Percentiles rank a stretch among this genome's conserved stretches.
These are phyloP conservation scores for Acyrthosiphon pisum DNA, from an alignment of 1,140 invertebrate species.

Conservation along the genomic window DNA sequence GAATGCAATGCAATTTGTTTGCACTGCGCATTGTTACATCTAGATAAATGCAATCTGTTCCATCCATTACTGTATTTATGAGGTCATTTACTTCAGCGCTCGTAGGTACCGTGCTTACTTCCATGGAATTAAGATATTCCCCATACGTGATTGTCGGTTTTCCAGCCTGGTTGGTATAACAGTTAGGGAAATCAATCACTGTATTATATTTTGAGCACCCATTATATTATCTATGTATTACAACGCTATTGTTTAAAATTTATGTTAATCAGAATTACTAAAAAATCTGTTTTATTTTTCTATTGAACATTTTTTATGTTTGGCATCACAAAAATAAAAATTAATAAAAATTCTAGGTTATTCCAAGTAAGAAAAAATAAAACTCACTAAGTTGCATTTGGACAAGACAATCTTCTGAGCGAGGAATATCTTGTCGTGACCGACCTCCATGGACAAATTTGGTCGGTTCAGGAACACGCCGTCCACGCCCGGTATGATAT, in stretches of 20 bases:
- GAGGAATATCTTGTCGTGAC: slow-evolving; percentile 1
- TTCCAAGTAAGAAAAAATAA: background rate
- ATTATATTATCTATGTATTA: background rate
- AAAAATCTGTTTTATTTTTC: background rate
- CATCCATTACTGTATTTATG: slow-evolving; percentile 29
- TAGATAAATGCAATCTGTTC: slow-evolving; percentile 23
- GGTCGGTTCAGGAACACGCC: slow-evolving; percentile 27
- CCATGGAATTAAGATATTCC: slow-evolving; percentile 28
- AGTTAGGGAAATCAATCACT: background rate
- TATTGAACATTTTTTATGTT: background rate
- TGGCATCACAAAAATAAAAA: background rate
- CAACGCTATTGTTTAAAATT: background rate
- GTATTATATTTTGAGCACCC: background rate
- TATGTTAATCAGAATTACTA: background rate
- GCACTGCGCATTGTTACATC: background rate
- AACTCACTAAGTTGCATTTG: slow-evolving; percentile 44
- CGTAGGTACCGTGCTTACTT: background rate
- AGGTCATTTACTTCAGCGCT: slow-evolving; percentile 16
- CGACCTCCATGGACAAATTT: slow-evolving; percentile 36
- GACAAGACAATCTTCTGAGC: slow-evolving; percentile 22
- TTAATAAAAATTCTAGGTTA: too few species aligned
- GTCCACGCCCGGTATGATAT: background rate
- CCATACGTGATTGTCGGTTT: background rate
- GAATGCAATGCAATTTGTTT: background rate
- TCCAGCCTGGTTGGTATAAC: background rate